Evolutionary conservation across 2,113 vertebrate genomes (phyloP), one percentile per base, ranked within the genome.

Genomic region (Cheilinus undulatus): DNA sequence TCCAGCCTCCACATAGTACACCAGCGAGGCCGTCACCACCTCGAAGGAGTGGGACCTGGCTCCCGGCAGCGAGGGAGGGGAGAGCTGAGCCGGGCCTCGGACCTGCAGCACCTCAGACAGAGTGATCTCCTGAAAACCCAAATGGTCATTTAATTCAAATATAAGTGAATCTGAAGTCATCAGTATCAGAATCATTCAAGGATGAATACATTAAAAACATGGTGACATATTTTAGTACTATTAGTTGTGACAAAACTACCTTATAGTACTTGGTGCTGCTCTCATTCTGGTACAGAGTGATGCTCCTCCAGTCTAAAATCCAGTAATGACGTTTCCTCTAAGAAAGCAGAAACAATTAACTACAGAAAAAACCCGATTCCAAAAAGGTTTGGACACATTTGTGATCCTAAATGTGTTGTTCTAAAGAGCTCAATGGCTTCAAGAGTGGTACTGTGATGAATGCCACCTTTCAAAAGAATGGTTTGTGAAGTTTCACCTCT

Each of bases 281-380:
- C 58, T 94, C 92, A 12, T 87, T 92, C 77, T 93, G 92, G 80
- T 89, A 93, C 76, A 94, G 76, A 13, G 87, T 93, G 87, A 94
- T 88, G 65, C 65, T 89, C 80, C 91, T 93, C 73, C 86, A 73
- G 87, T 93, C 92, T 78, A 94, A 20, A 61, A 91, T 73, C 93
- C 93, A 94, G 84, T 92, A 93, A 85, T 94, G 93, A 32, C 91
- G 87, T 73, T 94, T 94, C 66, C 91, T 93, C 93, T 94, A 87
- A 1, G 27, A 59, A 5, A 15, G 76, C 17, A 56, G 32, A 26
- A 42, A 58, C n/a, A 3, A 65, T 15, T 17, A n/a, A n/a, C n/a
- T n/a, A n/a, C 1, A 24, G 5, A 1, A 36, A n/a, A n/a, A n/a
- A n/a, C n/a, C n/a, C n/a, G n/a, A n/a, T n/a, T n/a, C n/a, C n/a